phyloP scores from a whole-genome alignment of 92 coral and sea anemone genomes.

The Pocillopora grandis region DNA sequence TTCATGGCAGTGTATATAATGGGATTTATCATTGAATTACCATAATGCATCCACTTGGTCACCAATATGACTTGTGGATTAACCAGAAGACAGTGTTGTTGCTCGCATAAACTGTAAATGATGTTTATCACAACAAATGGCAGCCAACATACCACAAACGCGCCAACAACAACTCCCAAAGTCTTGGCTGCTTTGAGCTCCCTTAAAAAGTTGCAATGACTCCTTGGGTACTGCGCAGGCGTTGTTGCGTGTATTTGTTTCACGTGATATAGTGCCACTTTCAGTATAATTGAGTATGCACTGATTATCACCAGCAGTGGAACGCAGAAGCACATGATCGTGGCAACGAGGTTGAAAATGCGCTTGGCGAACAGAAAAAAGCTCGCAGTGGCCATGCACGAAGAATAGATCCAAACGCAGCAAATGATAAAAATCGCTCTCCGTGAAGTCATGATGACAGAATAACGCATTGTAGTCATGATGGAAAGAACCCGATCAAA shows the following conservation, averaged over 20 bases:
- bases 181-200: constrained; percentile 91
- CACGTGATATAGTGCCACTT: constrained; percentile 73
- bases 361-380: constrained; percentile 50
- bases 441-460: constrained; percentile 52
- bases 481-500: constrained; percentile 77
- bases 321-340: constrained; percentile 71
- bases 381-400: constrained; percentile 65
- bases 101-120: constrained; percentile 62
- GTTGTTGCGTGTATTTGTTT: constrained; percentile 48
- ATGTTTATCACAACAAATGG: constrained; percentile 84
- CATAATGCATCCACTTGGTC: constrained; percentile 94
- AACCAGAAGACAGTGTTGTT: constrained; percentile 45
- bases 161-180: constrained; percentile 86
- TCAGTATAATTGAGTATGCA: constrained; percentile 73
- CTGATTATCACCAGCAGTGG: constrained; percentile 78
- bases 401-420: constrained; percentile 71
- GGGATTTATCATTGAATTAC: constrained; percentile 87
- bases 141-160: constrained; percentile 85
- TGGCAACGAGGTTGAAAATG: constrained; percentile 64
- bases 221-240: constrained; percentile 37
- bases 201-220: constrained; percentile 57
- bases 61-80: constrained; percentile 59
- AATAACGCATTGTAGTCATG: constrained; percentile 58
- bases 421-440: constrained; percentile 46
- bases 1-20: constrained; percentile 78